Evolutionary conservation across 2,888 invertebrate species (phyloP).

Genomic region (Quadriops clusia): DNA sequence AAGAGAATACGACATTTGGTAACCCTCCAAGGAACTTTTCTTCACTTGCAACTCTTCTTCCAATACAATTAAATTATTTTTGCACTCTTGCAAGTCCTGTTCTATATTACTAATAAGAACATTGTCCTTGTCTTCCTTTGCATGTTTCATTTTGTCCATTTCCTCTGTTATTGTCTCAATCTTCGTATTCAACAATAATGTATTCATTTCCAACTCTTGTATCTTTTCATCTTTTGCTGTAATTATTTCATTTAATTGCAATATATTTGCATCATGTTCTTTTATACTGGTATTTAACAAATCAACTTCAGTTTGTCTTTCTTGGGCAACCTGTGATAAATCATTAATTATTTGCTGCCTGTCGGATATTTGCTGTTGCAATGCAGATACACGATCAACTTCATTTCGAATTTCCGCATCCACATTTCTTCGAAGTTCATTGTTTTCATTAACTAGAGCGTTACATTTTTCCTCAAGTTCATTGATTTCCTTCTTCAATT

Average conservation of each 20-base stretch:
- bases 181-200: slow-evolving; percentile 1
- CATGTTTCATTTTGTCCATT: not conserved
- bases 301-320: slow-evolving; percentile 24
- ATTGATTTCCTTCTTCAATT: slow-evolving; percentile 41
- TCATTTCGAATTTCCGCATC: slow-evolving; percentile 33
- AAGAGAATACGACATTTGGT: not conserved
- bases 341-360: slow-evolving; percentile 27
- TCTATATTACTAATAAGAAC: too few relatives aligned
- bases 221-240: slow-evolving; percentile 1
- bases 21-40: too few relatives aligned
- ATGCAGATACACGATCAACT: slow-evolving; percentile 29
- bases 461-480: slow-evolving; percentile 37
- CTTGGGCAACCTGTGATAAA: slow-evolving; percentile 22
- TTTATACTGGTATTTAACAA: slow-evolving; percentile 5
- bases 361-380: slow-evolving; percentile 31
- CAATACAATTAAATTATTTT: not conserved
- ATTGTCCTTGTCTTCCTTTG: not conserved
- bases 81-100: slow-evolving; percentile 4
- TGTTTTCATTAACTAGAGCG: slow-evolving; percentile 32
- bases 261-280: slow-evolving; percentile 5
- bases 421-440: slow-evolving; percentile 33
- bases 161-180: slow-evolving; percentile 3
- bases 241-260: slow-evolving; percentile 1
- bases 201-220: not conserved
- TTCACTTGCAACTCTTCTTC: too few relatives aligned